Conservation (phyloP, 2,888 invertebrate species). For the Nineta flava region DNA sequence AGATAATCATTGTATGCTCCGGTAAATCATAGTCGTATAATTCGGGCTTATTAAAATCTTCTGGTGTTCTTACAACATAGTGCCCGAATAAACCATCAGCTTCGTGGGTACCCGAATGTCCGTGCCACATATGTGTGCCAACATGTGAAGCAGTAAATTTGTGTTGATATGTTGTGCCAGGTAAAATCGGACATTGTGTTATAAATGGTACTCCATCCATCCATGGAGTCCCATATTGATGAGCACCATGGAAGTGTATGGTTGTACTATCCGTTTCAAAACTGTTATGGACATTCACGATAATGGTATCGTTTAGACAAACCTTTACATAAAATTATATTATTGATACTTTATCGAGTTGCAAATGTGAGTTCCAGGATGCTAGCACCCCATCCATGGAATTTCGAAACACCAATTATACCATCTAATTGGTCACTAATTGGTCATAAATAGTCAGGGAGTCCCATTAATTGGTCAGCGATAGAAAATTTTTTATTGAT, state of each 20-base stretch:
- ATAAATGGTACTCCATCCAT: constrained; percentile 30
- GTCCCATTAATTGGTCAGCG: too few relatives aligned
- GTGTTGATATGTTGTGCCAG: constrained; percentile 23
- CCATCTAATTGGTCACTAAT: too few relatives aligned
- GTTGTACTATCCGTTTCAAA: constrained; percentile 23
- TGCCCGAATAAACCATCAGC: background rate
- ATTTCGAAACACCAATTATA: too few relatives aligned
- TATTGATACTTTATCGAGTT: too few relatives aligned
- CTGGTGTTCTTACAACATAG: background rate
- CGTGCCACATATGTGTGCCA: constrained; percentile 29
- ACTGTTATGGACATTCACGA: background rate
- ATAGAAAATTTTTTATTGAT: too few relatives aligned
- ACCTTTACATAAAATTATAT: background rate
- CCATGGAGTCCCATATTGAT: constrained; percentile 22
- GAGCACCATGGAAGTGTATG: constrained; percentile 36
- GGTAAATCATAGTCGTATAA: constrained; percentile 31
- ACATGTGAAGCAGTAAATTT: constrained; percentile 23
- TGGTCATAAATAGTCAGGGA: too few relatives aligned
- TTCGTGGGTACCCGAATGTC: constrained; percentile 21
- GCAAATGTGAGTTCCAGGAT: too few relatives aligned
- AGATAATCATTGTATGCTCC: constrained; percentile 30
- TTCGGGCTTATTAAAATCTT: constrained; percentile 10
- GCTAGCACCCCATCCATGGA: too few relatives aligned
- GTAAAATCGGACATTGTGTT: constrained; percentile 28
- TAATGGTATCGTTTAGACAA: background rate